Base-by-base conservation (phyloP, 2,113 vertebrate species). In the Cricetomys ansorgei region DNA sequence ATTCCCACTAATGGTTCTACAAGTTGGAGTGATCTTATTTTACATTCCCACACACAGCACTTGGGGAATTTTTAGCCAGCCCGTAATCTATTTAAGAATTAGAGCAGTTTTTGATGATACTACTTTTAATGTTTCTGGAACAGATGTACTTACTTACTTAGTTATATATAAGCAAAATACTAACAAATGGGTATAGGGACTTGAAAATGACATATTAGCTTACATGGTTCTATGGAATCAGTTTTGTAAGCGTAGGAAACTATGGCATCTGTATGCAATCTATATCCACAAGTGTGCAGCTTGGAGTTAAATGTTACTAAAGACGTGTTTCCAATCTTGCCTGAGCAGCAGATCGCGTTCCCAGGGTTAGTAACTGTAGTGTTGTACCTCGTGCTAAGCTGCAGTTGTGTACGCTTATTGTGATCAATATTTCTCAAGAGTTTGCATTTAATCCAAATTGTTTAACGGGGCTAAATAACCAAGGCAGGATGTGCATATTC, bases 371-470 rank as follows among this genome's bases (percentile, higher is more conserved):
- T 75, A 91, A 43, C 76, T 59, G 90, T 67, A 13, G 2, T 72
- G 37, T 88, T 91, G 5, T 4, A 77, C 64, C 21, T 92, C 57
- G 75, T 92, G 64, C 45, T 92, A 31, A 90, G 31, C 59, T 40
- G 83, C 94, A 81, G 21, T 79, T 90, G 43, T 95, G 12, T 23
- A 79, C 31, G 88, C 29, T 87, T 73, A 92, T 15, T 97, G 45
- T 81, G 59, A 64, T 91, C 85, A 65, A 62, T 5, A 34, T 94
- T 85, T 76, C n/a, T 91, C 21, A 92, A 92, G 79, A 91, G 45
- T 75, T 77, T 92, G 65, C 25, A 64, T 64, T 50, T 40, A 85
- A 77, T 89, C 83, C 83, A 86, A 65, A 76, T 84, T 94, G 48
- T 37, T 91, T 95, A 86, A 53, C 45, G 80, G 45, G 45, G 8